These are phyloP conservation scores for Carcina quercana DNA, from an alignment of 2,888 invertebrate species.

Conservation along the genomic window DNA sequence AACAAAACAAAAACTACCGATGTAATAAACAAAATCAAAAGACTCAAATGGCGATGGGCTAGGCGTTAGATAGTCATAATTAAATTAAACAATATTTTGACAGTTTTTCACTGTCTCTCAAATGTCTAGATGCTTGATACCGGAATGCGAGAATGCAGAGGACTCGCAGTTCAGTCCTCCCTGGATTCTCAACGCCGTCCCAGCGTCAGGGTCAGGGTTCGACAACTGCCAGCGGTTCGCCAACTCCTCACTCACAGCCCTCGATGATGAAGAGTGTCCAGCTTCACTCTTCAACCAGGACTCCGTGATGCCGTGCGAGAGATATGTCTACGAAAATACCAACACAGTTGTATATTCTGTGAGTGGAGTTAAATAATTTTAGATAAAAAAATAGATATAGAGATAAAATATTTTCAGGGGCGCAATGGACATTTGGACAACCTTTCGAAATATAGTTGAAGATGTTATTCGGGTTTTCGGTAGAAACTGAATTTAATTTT, in stretches of 20 bases:
- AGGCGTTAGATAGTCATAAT: too few species aligned
- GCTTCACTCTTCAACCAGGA: constrained; percentile 34
- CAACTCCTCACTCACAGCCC: constrained; percentile 17
- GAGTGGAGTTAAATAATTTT: constrained; percentile 25
- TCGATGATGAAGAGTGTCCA: constrained; percentile 28
- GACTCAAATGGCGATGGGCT: too few species aligned
- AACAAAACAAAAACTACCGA: too few species aligned
- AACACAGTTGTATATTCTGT: constrained; percentile 48
- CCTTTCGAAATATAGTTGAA: too few species aligned
- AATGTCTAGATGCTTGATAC: constrained; percentile 32
- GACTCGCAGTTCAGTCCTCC: constrained; percentile 31
- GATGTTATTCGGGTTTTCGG: too few species aligned
- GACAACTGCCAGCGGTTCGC: constrained; percentile 62
- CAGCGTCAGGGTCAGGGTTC: constrained; percentile 29
- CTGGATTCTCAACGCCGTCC: constrained; percentile 53
- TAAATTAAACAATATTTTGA: too few species aligned
- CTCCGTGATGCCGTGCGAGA: constrained; percentile 28
- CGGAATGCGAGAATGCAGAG: constrained; percentile 25
- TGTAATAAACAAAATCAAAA: too few species aligned
- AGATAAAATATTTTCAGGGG: too few species aligned
- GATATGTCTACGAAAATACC: constrained; percentile 39
- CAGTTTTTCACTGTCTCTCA: too few species aligned
- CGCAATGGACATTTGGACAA: too few species aligned
- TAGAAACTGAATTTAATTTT: too few species aligned
- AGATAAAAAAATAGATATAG: too few species aligned